Evolutionary conservation across 92 coral and sea anemone species (phyloP).

Genomic region (Phenganax marumi): DNA sequence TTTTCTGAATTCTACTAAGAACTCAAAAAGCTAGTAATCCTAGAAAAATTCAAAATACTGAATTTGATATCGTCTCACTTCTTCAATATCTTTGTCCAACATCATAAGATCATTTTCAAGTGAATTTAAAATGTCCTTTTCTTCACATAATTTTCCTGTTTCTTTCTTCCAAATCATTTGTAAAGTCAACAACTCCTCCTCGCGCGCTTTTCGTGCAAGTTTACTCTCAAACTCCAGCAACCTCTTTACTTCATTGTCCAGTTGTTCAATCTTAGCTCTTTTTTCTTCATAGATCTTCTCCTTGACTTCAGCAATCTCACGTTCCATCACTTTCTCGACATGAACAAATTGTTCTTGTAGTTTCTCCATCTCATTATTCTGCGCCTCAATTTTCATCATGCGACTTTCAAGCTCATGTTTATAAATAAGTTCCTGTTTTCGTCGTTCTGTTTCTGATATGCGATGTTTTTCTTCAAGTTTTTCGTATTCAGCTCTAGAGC

Average conservation of each 20-base stretch:
- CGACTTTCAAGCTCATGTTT: constrained; percentile 70
- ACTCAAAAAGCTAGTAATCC: background rate
- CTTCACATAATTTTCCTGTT: constrained; percentile 61
- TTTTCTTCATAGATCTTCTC: constrained; percentile 73
- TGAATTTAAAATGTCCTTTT: constrained; percentile 58
- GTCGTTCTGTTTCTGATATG: constrained; percentile 74
- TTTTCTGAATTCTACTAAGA: too few relatives aligned
- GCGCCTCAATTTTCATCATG: constrained; percentile 67
- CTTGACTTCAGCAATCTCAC: constrained; percentile 74
- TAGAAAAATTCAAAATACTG: background rate
- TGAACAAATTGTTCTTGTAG: constrained; percentile 69
- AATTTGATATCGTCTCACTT: constrained; percentile 51
- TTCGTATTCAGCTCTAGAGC: constrained; percentile 41
- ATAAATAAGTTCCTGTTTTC: constrained; percentile 69
- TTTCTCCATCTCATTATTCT: constrained; percentile 70
- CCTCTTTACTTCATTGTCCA: constrained; percentile 75
- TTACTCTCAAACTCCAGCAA: constrained; percentile 76
- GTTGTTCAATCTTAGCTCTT: constrained; percentile 66
- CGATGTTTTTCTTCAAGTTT: constrained; percentile 80
- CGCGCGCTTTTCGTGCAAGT: constrained; percentile 59
- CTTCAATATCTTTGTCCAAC: constrained; percentile 71
- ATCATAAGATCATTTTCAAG: constrained; percentile 67
- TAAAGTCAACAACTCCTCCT: constrained; percentile 66
- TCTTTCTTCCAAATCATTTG: constrained; percentile 73
- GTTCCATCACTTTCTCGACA: constrained; percentile 70